These are phyloP conservation scores for Neocrepidodera transversa DNA, from an alignment of 2,888 invertebrate genomes.

Conservation along the genomic window DNA sequence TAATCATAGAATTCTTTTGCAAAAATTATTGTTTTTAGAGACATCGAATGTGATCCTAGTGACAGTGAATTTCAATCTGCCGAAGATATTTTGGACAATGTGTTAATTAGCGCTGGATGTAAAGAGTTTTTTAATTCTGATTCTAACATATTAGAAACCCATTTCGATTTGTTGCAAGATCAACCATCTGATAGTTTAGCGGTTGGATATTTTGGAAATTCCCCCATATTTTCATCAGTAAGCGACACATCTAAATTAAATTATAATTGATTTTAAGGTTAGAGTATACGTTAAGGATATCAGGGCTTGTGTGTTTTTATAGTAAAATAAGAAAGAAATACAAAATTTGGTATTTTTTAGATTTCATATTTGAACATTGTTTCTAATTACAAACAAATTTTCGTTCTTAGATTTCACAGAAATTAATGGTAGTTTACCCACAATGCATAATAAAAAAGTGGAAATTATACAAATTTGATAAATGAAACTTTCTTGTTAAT, in stretches of 20 bases:
- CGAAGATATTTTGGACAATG: constrained; percentile 63
- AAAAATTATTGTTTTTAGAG: constrained; percentile 20
- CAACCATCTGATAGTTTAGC: constrained; percentile 35
- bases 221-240: constrained; percentile 43
- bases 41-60: constrained; percentile 40
- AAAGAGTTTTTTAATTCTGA: constrained; percentile 57
- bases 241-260: too few species aligned
- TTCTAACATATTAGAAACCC: constrained; percentile 56
- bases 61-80: constrained; percentile 64
- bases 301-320: too few species aligned
- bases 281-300: too few species aligned
- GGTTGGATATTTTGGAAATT: constrained; percentile 37
- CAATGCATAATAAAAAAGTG: too few species aligned
- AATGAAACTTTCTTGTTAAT: neutral
- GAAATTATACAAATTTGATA: too few species aligned
- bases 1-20: neutral
- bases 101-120: constrained; percentile 56
- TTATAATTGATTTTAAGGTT: too few species aligned
- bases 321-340: too few species aligned
- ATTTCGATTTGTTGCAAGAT: constrained; percentile 54
- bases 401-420: too few species aligned
- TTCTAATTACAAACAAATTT: too few species aligned
- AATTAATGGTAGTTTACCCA: too few species aligned
- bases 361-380: too few species aligned
- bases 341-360: too few species aligned